A percentile compares a stretch with the other conserved stretches of the same genome.
Conservation (phyloP, 2,888 invertebrate species). For the Monochamus alternatus region DNA sequence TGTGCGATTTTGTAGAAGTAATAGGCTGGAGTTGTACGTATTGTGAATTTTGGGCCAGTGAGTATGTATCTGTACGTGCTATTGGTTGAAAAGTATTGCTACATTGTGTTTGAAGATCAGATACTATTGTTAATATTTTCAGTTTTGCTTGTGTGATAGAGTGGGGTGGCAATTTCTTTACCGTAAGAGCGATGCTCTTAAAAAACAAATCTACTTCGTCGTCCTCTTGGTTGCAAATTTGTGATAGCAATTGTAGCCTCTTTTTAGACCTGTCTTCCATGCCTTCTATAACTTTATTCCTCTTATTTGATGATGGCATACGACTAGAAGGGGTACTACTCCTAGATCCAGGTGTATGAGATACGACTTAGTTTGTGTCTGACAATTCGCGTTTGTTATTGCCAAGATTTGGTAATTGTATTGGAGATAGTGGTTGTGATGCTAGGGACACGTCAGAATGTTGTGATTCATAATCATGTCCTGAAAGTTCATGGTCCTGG, state of each 20-base stretch:
- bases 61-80: not conserved
- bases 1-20: not conserved
- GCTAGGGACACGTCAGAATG: not conserved
- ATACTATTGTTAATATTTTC: constrained; percentile 12
- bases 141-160: constrained; percentile 21
- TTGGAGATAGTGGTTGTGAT: constrained; percentile 8
- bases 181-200: constrained; percentile 35
- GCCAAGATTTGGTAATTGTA: not conserved
- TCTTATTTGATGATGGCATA: not conserved
- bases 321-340: constrained; percentile 9
- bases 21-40: not conserved
- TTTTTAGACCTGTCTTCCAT: constrained; percentile 28
- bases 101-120: not conserved
- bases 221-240: constrained; percentile 16
- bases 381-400: constrained; percentile 6
- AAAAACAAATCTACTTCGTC: constrained; percentile 34
- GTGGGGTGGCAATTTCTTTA: constrained; percentile 31
- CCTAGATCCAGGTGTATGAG: constrained; percentile 9
- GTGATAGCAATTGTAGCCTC: not conserved
- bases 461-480: constrained; percentile 7
- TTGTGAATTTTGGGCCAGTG: not conserved
- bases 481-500: constrained; percentile 7
- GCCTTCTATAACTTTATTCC: constrained; percentile 9
- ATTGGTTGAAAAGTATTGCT: no score
- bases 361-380: not conserved